These are phyloP conservation scores for Andrena bucephala DNA, from an alignment of 2,888 invertebrate species.

Conservation along the genomic window DNA sequence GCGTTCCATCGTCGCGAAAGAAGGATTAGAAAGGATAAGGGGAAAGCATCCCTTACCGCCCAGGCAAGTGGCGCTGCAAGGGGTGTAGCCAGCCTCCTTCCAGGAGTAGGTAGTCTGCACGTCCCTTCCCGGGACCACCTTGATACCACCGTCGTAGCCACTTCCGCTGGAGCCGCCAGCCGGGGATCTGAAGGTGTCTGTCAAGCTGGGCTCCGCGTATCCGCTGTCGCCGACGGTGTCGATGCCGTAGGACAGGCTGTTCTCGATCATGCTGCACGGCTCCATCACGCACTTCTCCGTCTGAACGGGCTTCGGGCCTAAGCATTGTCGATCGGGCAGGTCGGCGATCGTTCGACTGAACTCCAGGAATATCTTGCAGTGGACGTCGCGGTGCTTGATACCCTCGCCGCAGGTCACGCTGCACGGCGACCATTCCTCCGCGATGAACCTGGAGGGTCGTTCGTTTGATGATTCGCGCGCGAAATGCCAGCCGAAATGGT, in stretches of 20 bases:
- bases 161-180: conserved; percentile 72
- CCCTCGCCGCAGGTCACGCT: conserved; percentile 97
- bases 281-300: conserved; percentile 93
- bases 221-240: conserved; percentile 84
- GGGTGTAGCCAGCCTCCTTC: conserved; percentile 95
- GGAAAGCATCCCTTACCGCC: conserved; percentile 88
- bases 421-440: conserved; percentile 97
- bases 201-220: conserved; percentile 82
- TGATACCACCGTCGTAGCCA: conserved; percentile 70
- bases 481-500: not conserved
- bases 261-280: conserved; percentile 87
- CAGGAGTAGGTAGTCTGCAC: conserved; percentile 94
- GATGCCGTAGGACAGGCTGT: conserved; percentile 82
- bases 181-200: conserved; percentile 81
- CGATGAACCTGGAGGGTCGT: conserved; percentile 89
- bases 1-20: not conserved
- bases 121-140: conserved; percentile 87
- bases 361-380: conserved; percentile 97
- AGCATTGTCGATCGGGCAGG: conserved; percentile 94
- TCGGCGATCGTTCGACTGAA: conserved; percentile 95
- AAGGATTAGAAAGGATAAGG: not conserved
- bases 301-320: conserved; percentile 93
- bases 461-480: conserved; percentile 29
- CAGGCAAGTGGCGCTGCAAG: conserved; percentile 97
- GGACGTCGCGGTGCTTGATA: conserved; percentile 93